Evolutionary conservation across 2,888 invertebrate species (phyloP), one percentile per base, ranked within the genome.

Genomic region (Lacanobia oleracea): DNA sequence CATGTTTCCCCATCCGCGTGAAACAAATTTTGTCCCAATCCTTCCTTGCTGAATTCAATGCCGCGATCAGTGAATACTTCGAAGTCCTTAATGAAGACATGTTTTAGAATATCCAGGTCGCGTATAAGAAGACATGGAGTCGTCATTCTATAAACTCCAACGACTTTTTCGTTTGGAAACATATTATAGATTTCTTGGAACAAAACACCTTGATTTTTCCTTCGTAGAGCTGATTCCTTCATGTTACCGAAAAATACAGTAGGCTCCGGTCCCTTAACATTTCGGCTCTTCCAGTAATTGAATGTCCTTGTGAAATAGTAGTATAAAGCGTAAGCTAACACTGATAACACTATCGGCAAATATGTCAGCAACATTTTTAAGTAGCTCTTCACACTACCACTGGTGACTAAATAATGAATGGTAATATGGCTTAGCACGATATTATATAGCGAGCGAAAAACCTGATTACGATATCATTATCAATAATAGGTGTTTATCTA

Each of bases 31-130:
- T 73, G 74, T 45, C 91, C 91, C 37, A 93, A 72, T 4, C 89
- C 91, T 66, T 91, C 70, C 10, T 89, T 88, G 60, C 90, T 90
- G 40, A 91, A 89, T 53, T 89, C 88, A 2, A 91, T 7, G 1
- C 92, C 91, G 23, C 94, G 90, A 10, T 93, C 91, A 4, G 72
- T 16, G 37, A 94, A 94, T 0, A 53, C 8, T 3, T 92, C 88
- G 56, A 93, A 93, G 74, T 93, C 93, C 72, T 91, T 92, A n/a
- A 93, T 91, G 79, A 93, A 82, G 0, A 94, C 76, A 7, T 90
- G 85, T 80, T 92, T 93, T 10, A 93, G 81, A 6, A 92, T 67
- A 10, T 94, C 93, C 43, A 92, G 80, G 76, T 94, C 93, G n/a
- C 90, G 82, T 14, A 94, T 72, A 8, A 93, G 53, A n/a, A 94